These are phyloP conservation scores for Coenonympha glycerion DNA, from an alignment of 2,888 invertebrate species.

Conservation along the genomic window DNA sequence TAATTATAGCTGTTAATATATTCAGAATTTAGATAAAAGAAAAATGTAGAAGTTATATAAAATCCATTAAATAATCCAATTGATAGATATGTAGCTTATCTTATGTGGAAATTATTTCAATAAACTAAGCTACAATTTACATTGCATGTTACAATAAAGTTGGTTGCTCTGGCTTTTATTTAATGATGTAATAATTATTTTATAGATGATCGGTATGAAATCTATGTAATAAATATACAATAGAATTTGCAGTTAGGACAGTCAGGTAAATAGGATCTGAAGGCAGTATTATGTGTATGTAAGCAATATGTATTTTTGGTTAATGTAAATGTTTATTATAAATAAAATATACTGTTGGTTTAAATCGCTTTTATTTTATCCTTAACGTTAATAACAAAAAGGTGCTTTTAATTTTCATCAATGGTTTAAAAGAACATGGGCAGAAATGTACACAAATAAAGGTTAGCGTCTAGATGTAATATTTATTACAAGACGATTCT, in stretches of 20 bases:
- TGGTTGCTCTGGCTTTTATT: not conserved
- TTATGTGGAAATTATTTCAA: too few species aligned
- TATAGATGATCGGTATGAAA: conserved; percentile 22
- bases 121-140: too few species aligned
- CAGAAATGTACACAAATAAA: too few species aligned
- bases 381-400: conserved; percentile 7
- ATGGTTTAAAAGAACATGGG: too few species aligned
- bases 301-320: conserved; percentile 68
- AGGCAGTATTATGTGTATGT: conserved; percentile 63
- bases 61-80: too few species aligned
- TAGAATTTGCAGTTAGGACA: conserved; percentile 40
- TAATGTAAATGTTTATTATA: conserved; percentile 71
- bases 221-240: conserved; percentile 24
- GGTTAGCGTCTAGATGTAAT: too few species aligned
- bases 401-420: conserved; percentile 6
- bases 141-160: too few species aligned
- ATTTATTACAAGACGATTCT: too few species aligned
- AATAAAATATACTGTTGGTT: conserved; percentile 75
- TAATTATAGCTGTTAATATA: too few species aligned
- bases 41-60: too few species aligned
- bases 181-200: not conserved
- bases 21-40: too few species aligned
- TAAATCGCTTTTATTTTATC: conserved; percentile 33
- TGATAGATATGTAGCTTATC: too few species aligned
- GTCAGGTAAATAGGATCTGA: conserved; percentile 44